A percentile compares a stretch with the other conserved stretches of the same genome.
phyloP scores from a whole-genome alignment of 2,888 invertebrate species.

The Ochlodes sylvanus region DNA sequence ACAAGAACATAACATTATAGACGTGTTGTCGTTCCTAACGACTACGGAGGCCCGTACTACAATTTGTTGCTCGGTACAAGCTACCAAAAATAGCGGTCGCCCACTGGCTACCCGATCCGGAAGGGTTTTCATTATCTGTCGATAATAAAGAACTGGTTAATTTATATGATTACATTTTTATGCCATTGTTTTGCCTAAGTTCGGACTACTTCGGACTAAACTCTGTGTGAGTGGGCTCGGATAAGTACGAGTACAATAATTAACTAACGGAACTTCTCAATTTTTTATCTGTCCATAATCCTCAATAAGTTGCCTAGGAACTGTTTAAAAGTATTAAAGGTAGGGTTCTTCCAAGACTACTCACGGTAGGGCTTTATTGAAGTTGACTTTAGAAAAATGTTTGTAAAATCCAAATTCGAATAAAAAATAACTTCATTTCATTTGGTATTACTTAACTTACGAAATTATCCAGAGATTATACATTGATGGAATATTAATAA shows the following conservation, averaged over 20 bases:
- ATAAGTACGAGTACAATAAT: not conserved
- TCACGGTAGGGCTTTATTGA: too few relatives aligned
- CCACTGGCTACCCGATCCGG: conserved; percentile 64
- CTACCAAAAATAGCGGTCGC: conserved; percentile 68
- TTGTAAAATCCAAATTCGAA: too few relatives aligned
- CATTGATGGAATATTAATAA: too few relatives aligned
- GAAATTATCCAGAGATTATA: too few relatives aligned
- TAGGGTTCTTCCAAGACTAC: too few relatives aligned
- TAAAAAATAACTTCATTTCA: too few relatives aligned
- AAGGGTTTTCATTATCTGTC: conserved; percentile 45
- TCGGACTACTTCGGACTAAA: not conserved
- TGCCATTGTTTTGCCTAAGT: conserved; percentile 4
- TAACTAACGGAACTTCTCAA: too few relatives aligned
- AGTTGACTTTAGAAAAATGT: too few relatives aligned
- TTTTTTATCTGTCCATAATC: not conserved
- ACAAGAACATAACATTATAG: conserved; percentile 19
- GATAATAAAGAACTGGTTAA: conserved; percentile 27
- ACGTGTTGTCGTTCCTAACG: conserved; percentile 28
- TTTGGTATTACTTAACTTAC: too few relatives aligned
- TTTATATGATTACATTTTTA: conserved; percentile 15
- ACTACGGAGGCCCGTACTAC: conserved; percentile 48
- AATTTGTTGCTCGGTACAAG: conserved; percentile 57
- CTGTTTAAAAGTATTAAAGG: too few relatives aligned
- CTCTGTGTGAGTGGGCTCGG: not conserved
- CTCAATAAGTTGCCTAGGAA: too few relatives aligned